phyloP scores from a whole-genome alignment of 2,797 vertebrate genomes.

The Pipistrellus nathusii region DNA sequence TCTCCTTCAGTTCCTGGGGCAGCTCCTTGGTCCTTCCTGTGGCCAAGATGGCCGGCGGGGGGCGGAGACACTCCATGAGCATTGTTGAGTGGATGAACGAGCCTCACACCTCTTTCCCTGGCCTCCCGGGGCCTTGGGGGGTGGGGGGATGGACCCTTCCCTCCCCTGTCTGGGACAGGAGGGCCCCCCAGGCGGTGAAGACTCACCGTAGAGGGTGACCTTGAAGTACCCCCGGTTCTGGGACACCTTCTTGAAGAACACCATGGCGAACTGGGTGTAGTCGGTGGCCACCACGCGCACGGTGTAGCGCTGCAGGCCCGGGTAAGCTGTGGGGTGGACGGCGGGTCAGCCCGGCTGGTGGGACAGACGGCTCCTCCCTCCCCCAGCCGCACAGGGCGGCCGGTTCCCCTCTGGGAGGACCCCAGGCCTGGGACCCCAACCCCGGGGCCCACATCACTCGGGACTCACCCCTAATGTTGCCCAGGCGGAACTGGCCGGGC shows the following conservation, averaged over 20 bases:
- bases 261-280: constrained; percentile 89
- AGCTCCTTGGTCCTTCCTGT: constrained; percentile 90
- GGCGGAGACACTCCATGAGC: not conserved
- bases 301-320: constrained; percentile 84
- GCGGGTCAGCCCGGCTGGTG: not conserved
- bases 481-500: constrained; percentile 60
- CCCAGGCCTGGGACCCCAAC: not conserved
- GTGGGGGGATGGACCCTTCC: not conserved
- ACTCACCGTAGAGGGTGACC: constrained; percentile 92
- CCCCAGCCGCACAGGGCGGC: not conserved
- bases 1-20: constrained; percentile 84
- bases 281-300: constrained; percentile 88
- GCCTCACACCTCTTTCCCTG: not conserved
- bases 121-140: too few relatives aligned
- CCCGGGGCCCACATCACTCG: not conserved
- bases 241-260: constrained; percentile 87
- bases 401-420: not conserved
- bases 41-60: not conserved
- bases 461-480: constrained; percentile 63
- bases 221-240: constrained; percentile 81
- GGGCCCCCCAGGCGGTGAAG: not conserved
- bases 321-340: constrained; percentile 66
- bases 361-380: not conserved
- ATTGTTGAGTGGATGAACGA: not conserved
- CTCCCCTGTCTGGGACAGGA: not conserved